Conservation (phyloP, 2,113 vertebrate genomes). For the Salvator merianae region DNA sequence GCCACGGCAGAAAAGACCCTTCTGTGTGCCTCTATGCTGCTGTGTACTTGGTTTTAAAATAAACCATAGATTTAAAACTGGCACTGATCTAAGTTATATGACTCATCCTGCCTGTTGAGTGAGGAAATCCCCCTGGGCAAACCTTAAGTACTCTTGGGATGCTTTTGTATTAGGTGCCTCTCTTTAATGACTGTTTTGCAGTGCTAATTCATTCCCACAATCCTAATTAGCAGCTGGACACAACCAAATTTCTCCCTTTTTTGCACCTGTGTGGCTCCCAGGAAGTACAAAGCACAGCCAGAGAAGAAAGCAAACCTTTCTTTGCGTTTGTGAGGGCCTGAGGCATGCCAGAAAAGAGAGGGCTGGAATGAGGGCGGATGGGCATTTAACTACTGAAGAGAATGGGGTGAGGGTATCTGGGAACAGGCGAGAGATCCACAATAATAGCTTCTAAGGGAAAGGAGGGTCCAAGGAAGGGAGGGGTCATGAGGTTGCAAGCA, state of each 20-base stretch:
- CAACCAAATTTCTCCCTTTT: conserved; percentile 23
- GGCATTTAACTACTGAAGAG: conserved; percentile 33
- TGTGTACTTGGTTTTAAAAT: neutral
- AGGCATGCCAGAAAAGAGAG: conserved; percentile 25
- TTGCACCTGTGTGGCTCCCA: conserved; percentile 68
- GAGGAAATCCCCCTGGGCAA: accelerated
- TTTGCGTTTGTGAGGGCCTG: neutral
- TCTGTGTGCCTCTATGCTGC: neutral
- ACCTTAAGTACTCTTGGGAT: accelerated
- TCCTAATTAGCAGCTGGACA: conserved; percentile 60
- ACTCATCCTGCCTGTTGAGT: neutral
- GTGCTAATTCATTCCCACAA: neutral
- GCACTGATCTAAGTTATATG: neutral
- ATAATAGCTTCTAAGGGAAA: conserved; percentile 59
- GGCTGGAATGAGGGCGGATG: conserved; percentile 44
- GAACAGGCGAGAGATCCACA: conserved; percentile 45
- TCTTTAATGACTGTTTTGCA: neutral
- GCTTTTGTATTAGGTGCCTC: neutral
- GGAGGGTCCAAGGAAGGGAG: conserved; percentile 46
- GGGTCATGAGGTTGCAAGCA: conserved; percentile 52
- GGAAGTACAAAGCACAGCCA: conserved; percentile 44
- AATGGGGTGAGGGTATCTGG: conserved; percentile 19
- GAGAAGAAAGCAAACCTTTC: conserved; percentile 62
- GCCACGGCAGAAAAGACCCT: too few species aligned
- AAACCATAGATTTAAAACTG: neutral